Evolutionary conservation across 2,888 invertebrate species (phyloP), one percentile per base, ranked within the genome.

Genomic region (Cephus nigrinus): DNA sequence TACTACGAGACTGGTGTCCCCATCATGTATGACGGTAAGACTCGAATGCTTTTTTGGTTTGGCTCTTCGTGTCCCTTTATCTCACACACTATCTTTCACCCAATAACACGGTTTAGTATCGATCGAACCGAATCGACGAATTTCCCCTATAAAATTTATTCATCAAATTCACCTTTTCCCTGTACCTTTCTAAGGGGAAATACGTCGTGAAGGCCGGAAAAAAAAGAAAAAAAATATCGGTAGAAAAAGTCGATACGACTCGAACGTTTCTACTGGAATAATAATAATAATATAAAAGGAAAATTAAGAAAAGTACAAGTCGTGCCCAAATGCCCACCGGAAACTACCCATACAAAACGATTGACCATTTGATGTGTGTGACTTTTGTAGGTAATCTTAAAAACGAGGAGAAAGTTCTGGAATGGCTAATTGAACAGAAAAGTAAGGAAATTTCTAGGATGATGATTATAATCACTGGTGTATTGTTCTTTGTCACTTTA

Each of bases 341-440:
- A 15, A 71, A 71, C 3, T 15, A 40, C 15, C 71, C 71, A 31
- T 71, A 15, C 32, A 31, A 71, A 71, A 30, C 71, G 40, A 69
- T 72, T 11, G 30, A 78, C 69, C 35, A 69, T 71, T 73, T 76
- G 78, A 35, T 78, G 78, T 84, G 79, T 83, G 84, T 85, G 84
- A 85, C 82, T 92, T 93, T 94, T 95, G 94, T 95, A 97, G 97
- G 97, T 94, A 96, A 97, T 95, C 96, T 97, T 94, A 96, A 95
- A 95, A 96, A 97, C 92, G 97, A 97, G 95, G 96, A 96, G 93
- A 96, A 96, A 94, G 97, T 98, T 94, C 95, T 98, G 94, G 96
- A 96, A 94, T 98, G 97, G 97, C 96, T 98, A 93, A 94, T 97
- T 94, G 96, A 96, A 94, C 97, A 97, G 94, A 97, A 97, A 96